phyloP scores from a whole-genome alignment of 2,888 invertebrate species.

The Xylota segnis region DNA sequence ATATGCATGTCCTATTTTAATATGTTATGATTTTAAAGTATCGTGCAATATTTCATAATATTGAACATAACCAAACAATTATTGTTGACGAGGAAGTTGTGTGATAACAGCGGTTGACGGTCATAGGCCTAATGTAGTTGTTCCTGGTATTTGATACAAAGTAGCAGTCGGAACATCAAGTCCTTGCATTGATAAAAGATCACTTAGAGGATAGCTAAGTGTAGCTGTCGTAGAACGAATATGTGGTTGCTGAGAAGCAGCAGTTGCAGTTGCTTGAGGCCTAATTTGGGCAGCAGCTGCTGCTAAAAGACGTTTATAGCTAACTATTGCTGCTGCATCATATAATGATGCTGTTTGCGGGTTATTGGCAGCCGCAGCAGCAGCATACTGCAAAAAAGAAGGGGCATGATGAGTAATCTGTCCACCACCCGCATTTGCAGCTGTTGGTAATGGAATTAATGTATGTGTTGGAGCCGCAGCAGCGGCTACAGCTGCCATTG shows the following conservation, averaged over 20 bases:
- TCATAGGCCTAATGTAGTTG: slow-evolving; percentile 89
- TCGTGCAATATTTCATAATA: not conserved
- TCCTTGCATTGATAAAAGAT: slow-evolving; percentile 89
- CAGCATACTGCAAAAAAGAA: slow-evolving; percentile 86
- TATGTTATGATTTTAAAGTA: not conserved
- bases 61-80: slow-evolving; percentile 2
- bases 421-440: slow-evolving; percentile 83
- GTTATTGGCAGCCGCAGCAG: slow-evolving; percentile 87
- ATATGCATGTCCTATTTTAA: not conserved
- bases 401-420: slow-evolving; percentile 78
- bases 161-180: slow-evolving; percentile 87
- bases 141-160: slow-evolving; percentile 90
- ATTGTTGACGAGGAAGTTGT: slow-evolving; percentile 82
- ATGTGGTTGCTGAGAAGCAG: slow-evolving; percentile 82
- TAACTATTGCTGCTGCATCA: slow-evolving; percentile 83
- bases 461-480: slow-evolving; percentile 80
- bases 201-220: slow-evolving; percentile 89
- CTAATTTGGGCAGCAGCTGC: slow-evolving; percentile 83
- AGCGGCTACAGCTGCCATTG: slow-evolving; percentile 80
- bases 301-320: slow-evolving; percentile 84
- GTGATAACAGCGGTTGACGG: slow-evolving; percentile 85
- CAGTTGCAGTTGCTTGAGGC: slow-evolving; percentile 81
- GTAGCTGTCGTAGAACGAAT: slow-evolving; percentile 86
- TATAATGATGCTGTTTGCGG: slow-evolving; percentile 85
- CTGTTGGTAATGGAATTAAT: slow-evolving; percentile 78